phyloP scores from a whole-genome alignment of 2,888 invertebrate species.

The Hemaris fuciformis region DNA sequence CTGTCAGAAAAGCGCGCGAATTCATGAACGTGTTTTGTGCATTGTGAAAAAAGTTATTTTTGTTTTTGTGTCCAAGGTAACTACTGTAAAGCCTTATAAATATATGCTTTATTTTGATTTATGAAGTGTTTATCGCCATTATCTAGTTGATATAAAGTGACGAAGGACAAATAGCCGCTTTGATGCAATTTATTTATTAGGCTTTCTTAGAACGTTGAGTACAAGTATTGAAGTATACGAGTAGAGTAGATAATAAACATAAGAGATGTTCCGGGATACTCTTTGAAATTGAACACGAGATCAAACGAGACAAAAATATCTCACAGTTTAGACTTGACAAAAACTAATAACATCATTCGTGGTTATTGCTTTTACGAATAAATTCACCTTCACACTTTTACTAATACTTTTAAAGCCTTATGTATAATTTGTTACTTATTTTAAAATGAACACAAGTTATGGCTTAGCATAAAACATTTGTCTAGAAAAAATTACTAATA shows the following conservation, averaged over 20 bases:
- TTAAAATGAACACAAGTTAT: no score
- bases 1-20: constrained; percentile 61
- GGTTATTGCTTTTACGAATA: background rate
- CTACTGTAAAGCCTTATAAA: background rate
- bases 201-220: constrained; percentile 1
- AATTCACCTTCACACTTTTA: no score
- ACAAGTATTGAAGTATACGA: no score
- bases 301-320: constrained; percentile 56
- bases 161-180: constrained; percentile 1
- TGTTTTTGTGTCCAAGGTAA: background rate
- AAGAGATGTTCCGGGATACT: constrained; percentile 56
- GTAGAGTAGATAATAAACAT: constrained; percentile 62
- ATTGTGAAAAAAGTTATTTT: constrained; percentile 24
- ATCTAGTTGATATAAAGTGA: background rate
- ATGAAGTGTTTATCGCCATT: background rate
- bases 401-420: no score
- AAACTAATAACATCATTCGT: background rate
- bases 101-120: background rate
- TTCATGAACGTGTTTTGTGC: constrained; percentile 33
- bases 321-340: constrained; percentile 37
- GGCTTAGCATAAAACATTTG: no score
- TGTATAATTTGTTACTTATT: no score
- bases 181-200: constrained; percentile 16
- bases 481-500: no score
- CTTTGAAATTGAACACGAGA: constrained; percentile 61